A percentile compares a stretch with the other conserved stretches of the same genome.
Evolutionary conservation across 2,888 invertebrate genomes (phyloP).

Genomic region (Mimas tiliae): DNA sequence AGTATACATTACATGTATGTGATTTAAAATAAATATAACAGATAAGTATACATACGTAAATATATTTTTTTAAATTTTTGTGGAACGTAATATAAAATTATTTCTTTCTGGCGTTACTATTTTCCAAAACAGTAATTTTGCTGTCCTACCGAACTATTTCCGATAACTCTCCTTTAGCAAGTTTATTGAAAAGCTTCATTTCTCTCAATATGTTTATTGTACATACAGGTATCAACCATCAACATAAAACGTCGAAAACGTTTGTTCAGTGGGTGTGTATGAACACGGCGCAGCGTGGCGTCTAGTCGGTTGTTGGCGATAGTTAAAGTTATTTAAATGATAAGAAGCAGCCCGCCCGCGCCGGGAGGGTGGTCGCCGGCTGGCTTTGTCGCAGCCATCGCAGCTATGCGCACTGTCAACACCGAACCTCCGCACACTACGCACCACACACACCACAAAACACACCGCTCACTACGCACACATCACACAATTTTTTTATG

Average conservation of each 20-base stretch:
- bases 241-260: conserved; percentile 12
- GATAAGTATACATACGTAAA: too few species aligned
- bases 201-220: not conserved
- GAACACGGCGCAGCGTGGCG: conserved; percentile 1
- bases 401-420: conserved; percentile 82
- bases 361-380: conserved; percentile 67
- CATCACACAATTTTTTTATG: conserved; percentile 74
- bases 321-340: conserved; percentile 54
- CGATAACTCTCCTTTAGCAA: too few species aligned
- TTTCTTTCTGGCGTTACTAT: too few species aligned
- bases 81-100: too few species aligned
- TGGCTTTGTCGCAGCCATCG: conserved; percentile 70
- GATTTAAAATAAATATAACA: too few species aligned
- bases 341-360: conserved; percentile 42
- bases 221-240: not conserved
- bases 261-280: conserved; percentile 22
- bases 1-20: too few species aligned
- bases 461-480: conserved; percentile 69
- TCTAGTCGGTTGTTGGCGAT: conserved; percentile 33
- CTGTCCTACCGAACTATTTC: too few species aligned
- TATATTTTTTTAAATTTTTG: too few species aligned
- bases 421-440: conserved; percentile 63
- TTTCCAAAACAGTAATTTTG: too few species aligned
- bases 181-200: too few species aligned
- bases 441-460: conserved; percentile 62